Conservation (phyloP, 1,140 invertebrate genomes). For the Laupala kohalensis region DNA sequence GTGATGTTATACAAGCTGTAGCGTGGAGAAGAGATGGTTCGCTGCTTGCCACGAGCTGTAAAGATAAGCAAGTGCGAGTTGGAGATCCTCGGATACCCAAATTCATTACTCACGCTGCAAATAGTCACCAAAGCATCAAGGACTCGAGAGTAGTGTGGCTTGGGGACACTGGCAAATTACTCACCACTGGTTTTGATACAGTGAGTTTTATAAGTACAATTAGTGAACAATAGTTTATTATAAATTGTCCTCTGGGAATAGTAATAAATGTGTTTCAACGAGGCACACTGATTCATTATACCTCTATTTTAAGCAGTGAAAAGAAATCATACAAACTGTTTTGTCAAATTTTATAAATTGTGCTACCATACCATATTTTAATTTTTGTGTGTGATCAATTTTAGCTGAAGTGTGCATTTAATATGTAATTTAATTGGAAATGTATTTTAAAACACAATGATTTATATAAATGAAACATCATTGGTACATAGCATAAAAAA, state of each 20-base stretch:
- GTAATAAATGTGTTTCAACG: neutral
- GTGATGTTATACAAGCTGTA: conserved; percentile 69
- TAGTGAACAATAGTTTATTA: neutral
- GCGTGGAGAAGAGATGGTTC: conserved; percentile 75
- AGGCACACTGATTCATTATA: neutral
- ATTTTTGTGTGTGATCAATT: neutral
- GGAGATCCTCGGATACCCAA: conserved; percentile 57
- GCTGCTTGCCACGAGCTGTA: conserved; percentile 57
- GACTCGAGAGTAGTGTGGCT: conserved; percentile 84
- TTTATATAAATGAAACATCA: no score
- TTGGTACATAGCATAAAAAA: no score
- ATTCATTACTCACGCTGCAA: conserved; percentile 43
- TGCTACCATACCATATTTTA: neutral
- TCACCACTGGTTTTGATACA: conserved; percentile 58
- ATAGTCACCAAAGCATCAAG: conserved; percentile 76
- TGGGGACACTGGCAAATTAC: conserved; percentile 61
- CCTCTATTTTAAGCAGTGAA: no score
- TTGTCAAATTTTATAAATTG: neutral
- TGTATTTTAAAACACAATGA: no score
- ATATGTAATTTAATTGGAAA: no score
- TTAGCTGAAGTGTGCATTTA: no score
- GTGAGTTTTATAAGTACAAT: conserved; percentile 22
- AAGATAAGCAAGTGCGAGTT: conserved; percentile 71
- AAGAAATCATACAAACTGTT: no score
- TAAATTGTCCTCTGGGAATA: neutral